phyloP scores from a whole-genome alignment of 2,797 vertebrate species.

The Eulemur albifrons region DNA sequence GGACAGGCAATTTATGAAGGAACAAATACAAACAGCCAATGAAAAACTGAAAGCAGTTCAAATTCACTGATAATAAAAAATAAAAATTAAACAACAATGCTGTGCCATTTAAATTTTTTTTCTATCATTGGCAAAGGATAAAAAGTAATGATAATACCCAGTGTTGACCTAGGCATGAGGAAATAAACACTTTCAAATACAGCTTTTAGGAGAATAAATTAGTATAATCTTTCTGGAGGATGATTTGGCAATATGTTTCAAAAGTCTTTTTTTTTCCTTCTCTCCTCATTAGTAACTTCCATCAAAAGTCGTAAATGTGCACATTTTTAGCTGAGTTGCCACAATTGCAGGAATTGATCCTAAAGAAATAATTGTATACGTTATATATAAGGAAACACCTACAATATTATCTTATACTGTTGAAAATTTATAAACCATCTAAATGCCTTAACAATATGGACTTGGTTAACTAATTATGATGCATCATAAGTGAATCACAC shows the following conservation, averaged over 20 bases:
- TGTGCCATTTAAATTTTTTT: background rate
- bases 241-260: background rate
- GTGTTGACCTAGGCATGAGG: background rate
- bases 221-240: background rate
- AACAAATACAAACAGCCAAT: conserved; percentile 3
- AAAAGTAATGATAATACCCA: background rate
- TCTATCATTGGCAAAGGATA: background rate
- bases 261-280: background rate
- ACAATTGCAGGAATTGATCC: background rate
- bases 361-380: background rate
- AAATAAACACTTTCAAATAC: conserved; percentile 25
- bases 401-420: background rate
- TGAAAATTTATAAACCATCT: conserved; percentile 35
- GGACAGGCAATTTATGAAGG: background rate
- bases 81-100: background rate
- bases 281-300: too few relatives aligned
- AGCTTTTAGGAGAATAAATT: conserved; percentile 4
- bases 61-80: conserved; percentile 37
- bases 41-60: background rate
- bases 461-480: conserved; percentile 13
- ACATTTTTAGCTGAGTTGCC: background rate
- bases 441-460: background rate
- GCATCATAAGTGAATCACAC: background rate
- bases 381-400: background rate
- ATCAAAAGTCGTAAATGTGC: background rate